phyloP scores from a whole-genome alignment of 2,797 vertebrate species.

The Gallinago solitaria region DNA sequence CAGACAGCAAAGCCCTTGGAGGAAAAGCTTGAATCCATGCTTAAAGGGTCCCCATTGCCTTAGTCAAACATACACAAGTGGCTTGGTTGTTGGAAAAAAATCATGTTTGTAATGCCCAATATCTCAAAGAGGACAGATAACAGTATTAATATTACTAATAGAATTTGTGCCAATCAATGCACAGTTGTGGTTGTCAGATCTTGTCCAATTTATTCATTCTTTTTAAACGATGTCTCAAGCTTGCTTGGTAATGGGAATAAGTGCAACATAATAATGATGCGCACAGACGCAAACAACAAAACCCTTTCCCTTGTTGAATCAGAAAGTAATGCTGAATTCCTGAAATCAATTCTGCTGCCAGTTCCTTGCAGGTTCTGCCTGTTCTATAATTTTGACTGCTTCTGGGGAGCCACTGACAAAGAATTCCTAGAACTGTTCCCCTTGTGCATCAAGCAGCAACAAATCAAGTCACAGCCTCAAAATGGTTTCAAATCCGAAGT shows the following conservation, averaged over 20 bases:
- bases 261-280: neutral
- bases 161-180: neutral
- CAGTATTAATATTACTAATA: neutral
- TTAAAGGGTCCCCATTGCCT: neutral
- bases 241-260: neutral
- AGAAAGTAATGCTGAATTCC: neutral
- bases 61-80: neutral
- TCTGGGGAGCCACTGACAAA: neutral
- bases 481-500: neutral
- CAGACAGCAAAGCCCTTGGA: neutral
- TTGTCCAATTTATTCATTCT: neutral
- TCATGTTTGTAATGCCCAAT: neutral
- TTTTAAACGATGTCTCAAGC: neutral
- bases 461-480: neutral
- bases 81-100: neutral
- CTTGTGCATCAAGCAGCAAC: neutral
- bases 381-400: constrained; percentile 17
- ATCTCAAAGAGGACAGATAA: neutral
- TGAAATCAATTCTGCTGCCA: neutral
- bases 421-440: neutral
- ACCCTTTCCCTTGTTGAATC: neutral
- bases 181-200: neutral
- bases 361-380: neutral
- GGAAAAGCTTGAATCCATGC: neutral
- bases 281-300: neutral